Conservation (phyloP, 92 coral and sea anemone species). For the Porites cylindrica region DNA sequence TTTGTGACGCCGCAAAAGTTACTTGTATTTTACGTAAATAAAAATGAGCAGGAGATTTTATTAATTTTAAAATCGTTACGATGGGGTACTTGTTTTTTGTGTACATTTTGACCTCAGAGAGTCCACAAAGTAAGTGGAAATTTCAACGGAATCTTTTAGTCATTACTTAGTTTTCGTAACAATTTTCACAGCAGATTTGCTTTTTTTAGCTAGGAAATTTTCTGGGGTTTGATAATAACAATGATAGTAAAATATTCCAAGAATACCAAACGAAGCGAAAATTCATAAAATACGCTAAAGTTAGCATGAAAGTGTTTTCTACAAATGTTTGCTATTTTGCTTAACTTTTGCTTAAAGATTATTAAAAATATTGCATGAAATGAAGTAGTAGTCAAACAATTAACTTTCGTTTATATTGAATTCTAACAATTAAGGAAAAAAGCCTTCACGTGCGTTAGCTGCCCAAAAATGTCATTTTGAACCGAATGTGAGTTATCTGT, state of each 20-base stretch:
- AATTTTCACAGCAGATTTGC: background rate
- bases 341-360: constrained; percentile 11
- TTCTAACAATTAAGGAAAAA: background rate
- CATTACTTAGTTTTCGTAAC: background rate
- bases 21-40: background rate
- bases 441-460: background rate
- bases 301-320: background rate
- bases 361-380: constrained; percentile 9
- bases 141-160: no score
- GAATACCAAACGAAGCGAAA: background rate
- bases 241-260: background rate
- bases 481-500: background rate
- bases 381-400: background rate
- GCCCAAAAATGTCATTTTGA: background rate
- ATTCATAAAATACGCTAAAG: background rate
- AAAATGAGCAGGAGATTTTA: background rate
- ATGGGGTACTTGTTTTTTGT: no score
- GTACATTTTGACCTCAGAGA: no score
- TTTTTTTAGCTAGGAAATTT: background rate
- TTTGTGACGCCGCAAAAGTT: background rate
- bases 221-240: background rate
- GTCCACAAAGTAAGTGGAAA: no score
- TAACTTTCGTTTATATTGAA: background rate
- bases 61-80: background rate
- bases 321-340: constrained; percentile 17